Base-by-base conservation (phyloP, 2,888 invertebrate genomes). In the Cynaeus angustus region DNA sequence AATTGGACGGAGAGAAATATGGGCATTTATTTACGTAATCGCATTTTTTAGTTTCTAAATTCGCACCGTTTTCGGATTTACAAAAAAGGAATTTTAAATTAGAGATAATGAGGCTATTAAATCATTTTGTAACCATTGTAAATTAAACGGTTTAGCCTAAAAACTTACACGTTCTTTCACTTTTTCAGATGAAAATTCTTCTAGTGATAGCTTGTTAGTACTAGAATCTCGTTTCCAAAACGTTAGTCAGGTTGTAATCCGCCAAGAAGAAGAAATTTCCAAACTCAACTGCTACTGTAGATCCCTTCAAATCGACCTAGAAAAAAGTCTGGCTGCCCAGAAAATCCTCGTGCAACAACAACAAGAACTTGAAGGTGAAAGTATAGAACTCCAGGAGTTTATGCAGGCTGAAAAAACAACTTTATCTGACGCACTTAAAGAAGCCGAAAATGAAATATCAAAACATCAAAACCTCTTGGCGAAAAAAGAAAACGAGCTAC, bases 351-450 rank as follows among this genome's bases (percentile, higher is more conserved):
- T 92, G 65, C 91, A 92, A 73, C 92, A 95, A 74, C 91, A 94
- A 74, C 89, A 91, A 69, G 94, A 94, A 78, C 88, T 92, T 16
- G 95, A 96, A 83, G 89, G 89, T 13, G 96, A 96, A 83, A 91
- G 94, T 26, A 88, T 88, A 1, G 96, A 96, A 85, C 88, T 96
- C 86, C 94, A 95, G 82, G 95, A 96, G 81, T 96, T 96, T 83
- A 88, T 96, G 72, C 94, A 94, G 77, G 92, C 93, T 7, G 96
- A 96, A 85, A 95, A 95, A 78, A 89, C 90, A 3, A 91, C 94
- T 6, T 87, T 96, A 75, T 89, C 90, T 14, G 95, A 95, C 80
- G 92, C 94, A 0, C 86, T 96, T 45, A 90, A 91, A 41, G 96
- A 96, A 75, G 87, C 92, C 1, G 96, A 96, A 84, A 82, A 84